Base-by-base conservation (phyloP, 2,797 vertebrate genomes). In the Hypotaenidia okinawae region DNA sequence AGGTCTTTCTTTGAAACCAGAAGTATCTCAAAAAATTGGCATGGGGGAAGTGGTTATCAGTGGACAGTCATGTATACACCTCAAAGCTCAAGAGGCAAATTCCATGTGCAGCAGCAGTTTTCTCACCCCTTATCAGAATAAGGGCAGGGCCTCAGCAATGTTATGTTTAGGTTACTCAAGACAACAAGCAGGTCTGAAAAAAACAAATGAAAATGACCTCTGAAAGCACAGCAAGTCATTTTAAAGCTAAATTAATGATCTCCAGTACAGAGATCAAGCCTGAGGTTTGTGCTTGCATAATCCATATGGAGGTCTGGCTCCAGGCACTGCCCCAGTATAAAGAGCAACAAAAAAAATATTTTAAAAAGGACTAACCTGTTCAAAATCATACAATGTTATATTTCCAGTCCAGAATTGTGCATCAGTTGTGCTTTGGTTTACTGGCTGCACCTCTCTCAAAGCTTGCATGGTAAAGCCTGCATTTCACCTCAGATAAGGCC, bases 211-310 rank as follows among this genome's bases (percentile, higher is more conserved):
- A 87, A 79, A 49, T 32, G 67, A 90, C 80, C 80, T 82, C 63
- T 61, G 80, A 90, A 82, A 81, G 74, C 39, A 84, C 0, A 0
- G 67, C 11, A 64, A 41, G 12, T 88, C 63, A 93, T 69, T 91
- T 83, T 85, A 93, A 90, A 92, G 45, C 54, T 43, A 95, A 88
- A 91, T 84, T 74, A 90, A 91, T 35, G 54, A 82, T 66, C 63
- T 47, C 43, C 33, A 74, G 47, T 17, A 25, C 17, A 68, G 35
- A 91, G 52, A 80, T 24, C 57, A 68, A 70, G 13, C 33, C 49
- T 93, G 74, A 35, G 22, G 16, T 77, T 86, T 55, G 35, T 15
- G n/a, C 90, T 92, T 89, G 64, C 72, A 62, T 68, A 64, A 78
- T 87, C 83, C 80, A 76, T 67, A 91, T 43, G 67, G 86, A 54